Base-by-base conservation (phyloP, 1,140 invertebrate species). In the Diachasmimorpha longicaudata region DNA sequence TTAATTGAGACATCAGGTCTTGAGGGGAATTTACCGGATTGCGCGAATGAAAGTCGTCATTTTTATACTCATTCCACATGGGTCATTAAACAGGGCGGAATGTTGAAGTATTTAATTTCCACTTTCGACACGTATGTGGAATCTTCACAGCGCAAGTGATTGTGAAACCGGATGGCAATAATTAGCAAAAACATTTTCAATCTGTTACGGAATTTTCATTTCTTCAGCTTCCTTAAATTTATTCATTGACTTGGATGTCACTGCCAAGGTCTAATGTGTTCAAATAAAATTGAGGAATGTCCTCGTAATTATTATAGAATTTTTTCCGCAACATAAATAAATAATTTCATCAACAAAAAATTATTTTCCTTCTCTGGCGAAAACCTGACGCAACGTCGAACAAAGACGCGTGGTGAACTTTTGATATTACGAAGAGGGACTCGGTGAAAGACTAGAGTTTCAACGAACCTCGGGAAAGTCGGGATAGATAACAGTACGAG, bases 361-460 rank as follows among this genome's bases (percentile, higher is more conserved):
- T 3, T 0, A n/a, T 52, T 52, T 52, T 52, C 16, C n/a, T 1
- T 19, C 14, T 19, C 14, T n/a, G n/a, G 11, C 19, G 14, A 16
- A 52, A 4, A 52, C 6, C 48, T 52, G 48, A 9, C 14, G 48
- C 13, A n/a, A 31, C 13, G 16, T 23, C 9, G 31, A 55, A n/a
- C 37, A 36, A 58, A 72, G 16, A 19, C 16, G 36, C 21, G 11
- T 8, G 37, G 14, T 75, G 73, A 75, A 75, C 73, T 70, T 66
- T 42, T 75, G 67, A 58, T 68, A 75, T 75, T 70, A 48, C 16
- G 21, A n/a, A 48, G 44, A 19, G 48, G 48, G 11, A 46, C 16
- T 0, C 0, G 19, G 48, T 16, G 48, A 52, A 52, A 52, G 48
- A 52, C 48, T 16, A 52, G 16, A 52, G 14, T 9, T 9, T 46